Conservation (phyloP, 2,113 vertebrate species). For the Cairina moschata region DNA sequence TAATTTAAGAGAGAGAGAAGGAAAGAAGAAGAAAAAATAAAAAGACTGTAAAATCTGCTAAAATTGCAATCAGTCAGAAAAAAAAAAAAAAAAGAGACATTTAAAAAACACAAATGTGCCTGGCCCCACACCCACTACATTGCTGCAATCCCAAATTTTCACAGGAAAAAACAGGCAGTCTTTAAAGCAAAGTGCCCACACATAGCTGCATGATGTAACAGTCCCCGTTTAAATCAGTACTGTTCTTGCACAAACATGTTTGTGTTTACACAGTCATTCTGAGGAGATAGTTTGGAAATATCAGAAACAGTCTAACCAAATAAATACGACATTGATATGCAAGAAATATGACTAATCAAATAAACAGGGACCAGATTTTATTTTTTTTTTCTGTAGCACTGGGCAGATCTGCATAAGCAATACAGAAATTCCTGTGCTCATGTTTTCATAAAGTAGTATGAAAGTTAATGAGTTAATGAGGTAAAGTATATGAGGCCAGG, state of each 20-base stretch:
- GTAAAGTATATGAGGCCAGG: no score
- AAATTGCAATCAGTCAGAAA: background rate
- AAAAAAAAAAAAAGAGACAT: background rate
- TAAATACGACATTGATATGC: background rate
- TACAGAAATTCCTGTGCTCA: background rate
- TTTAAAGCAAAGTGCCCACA: background rate
- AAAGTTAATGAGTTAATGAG: no score
- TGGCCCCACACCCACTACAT: background rate
- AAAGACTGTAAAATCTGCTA: no score
- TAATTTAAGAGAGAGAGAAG: background rate
- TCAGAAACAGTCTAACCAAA: background rate
- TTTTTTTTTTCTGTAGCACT: background rate
- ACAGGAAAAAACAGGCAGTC: background rate
- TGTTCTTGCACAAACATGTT: fast-evolving
- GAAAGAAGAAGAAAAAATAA: background rate
- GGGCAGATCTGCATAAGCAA: background rate
- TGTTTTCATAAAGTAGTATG: background rate
- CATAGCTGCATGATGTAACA: background rate
- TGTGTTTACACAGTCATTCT: background rate
- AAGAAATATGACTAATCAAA: background rate
- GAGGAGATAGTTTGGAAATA: background rate
- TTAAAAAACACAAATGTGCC: background rate
- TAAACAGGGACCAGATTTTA: background rate
- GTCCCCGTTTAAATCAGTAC: background rate
- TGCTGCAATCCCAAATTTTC: background rate